Conservation (phyloP, 2,113 vertebrate species). For the Nothobranchius furzeri region DNA sequence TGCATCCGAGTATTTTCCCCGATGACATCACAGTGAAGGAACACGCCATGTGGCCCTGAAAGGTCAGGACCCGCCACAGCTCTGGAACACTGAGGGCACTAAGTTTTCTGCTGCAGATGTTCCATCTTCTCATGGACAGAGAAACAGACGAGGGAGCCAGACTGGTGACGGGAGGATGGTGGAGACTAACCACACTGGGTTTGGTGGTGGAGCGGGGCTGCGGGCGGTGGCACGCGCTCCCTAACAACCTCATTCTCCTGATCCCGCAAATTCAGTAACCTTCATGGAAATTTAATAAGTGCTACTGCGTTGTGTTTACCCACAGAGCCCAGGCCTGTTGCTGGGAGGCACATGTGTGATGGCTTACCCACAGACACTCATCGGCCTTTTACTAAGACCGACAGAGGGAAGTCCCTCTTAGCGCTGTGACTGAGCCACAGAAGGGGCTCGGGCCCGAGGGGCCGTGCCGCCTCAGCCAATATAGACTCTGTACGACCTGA, state of each 20-base stretch:
- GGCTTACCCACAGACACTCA: slow-evolving; percentile 73
- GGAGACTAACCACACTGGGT: slow-evolving; percentile 41
- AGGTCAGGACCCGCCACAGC: too few relatives aligned
- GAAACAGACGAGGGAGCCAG: slow-evolving; percentile 39
- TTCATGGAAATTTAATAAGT: slow-evolving; percentile 84
- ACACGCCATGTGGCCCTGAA: too few relatives aligned
- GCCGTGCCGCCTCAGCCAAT: slow-evolving; percentile 76
- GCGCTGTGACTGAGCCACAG: slow-evolving; percentile 63
- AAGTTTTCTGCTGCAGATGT: too few relatives aligned
- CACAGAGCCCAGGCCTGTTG: slow-evolving; percentile 69
- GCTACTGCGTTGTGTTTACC: slow-evolving; percentile 78
- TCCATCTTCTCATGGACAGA: slow-evolving; percentile 66
- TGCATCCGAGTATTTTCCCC: neutral
- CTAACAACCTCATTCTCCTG: slow-evolving; percentile 71
- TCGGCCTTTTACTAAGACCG: slow-evolving; percentile 59
- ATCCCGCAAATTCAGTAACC: slow-evolving; percentile 82
- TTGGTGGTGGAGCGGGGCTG: slow-evolving; percentile 65
- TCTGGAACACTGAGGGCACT: too few relatives aligned
- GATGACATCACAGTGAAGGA: too few relatives aligned
- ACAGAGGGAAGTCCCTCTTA: slow-evolving; percentile 72
- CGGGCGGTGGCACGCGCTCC: slow-evolving; percentile 65
- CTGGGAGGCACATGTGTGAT: slow-evolving; percentile 77
- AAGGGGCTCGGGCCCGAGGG: slow-evolving; percentile 72
- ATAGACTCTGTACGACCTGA: slow-evolving; percentile 75
- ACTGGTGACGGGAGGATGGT: slow-evolving; percentile 55